These are phyloP conservation scores for Centropus bengalensis DNA, from an alignment of 2,113 vertebrate genomes.

Conservation along the genomic window DNA sequence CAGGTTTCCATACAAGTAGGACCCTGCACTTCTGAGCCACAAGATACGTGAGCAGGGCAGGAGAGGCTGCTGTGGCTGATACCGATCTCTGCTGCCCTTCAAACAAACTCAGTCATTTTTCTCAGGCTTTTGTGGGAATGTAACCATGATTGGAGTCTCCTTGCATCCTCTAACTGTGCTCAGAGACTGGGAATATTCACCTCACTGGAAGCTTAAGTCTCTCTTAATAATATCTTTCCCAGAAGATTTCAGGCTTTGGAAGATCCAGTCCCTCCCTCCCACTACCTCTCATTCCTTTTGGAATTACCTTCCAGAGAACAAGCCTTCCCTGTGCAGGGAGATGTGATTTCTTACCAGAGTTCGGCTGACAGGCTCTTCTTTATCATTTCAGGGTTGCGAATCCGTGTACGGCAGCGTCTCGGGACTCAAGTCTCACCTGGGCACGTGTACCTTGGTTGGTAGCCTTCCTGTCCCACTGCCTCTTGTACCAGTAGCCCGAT, in stretches of 20 bases:
- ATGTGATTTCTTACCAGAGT: not conserved
- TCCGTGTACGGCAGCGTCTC: slow-evolving; percentile 92
- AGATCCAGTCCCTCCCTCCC: not conserved
- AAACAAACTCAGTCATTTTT: not conserved
- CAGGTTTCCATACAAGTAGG: not conserved
- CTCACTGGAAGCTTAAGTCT: not conserved
- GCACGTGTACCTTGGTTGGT: slow-evolving; percentile 88
- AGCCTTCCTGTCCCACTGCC: slow-evolving; percentile 2
- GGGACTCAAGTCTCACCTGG: slow-evolving; percentile 92
- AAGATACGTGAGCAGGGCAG: not conserved
- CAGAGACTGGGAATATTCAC: not conserved
- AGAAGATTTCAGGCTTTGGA: not conserved
- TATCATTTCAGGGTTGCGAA: slow-evolving; percentile 84
- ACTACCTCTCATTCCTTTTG: not conserved
- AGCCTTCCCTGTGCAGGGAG: not conserved
- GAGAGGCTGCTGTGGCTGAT: not conserved
- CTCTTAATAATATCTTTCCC: not conserved
- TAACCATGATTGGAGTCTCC: not conserved
- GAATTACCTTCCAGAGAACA: not conserved
- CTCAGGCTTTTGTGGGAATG: not conserved
- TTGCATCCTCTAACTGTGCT: not conserved
- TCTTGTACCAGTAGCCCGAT: not conserved
- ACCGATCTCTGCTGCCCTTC: not conserved
- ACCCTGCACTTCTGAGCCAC: not conserved
- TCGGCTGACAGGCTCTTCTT: not conserved